A percentile compares a stretch with the other conserved stretches of the same genome.
phyloP scores from a whole-genome alignment of 2,888 invertebrate species.

The Tiliacea aurago region DNA sequence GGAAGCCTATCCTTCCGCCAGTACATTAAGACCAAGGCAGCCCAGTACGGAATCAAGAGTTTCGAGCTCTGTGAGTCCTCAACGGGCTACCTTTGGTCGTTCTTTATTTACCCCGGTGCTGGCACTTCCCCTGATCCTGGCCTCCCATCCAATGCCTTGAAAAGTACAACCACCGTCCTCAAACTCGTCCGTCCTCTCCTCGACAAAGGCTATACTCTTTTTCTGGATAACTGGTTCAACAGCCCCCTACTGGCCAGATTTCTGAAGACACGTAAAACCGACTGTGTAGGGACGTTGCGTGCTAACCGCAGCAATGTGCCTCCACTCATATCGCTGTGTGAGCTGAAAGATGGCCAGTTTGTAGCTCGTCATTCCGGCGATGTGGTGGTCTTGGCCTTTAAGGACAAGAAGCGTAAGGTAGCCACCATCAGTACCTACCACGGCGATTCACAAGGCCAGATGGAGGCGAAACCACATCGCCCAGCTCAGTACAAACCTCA shows the following conservation, averaged over 20 bases:
- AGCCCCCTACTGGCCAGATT: conserved; percentile 9
- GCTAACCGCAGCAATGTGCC: neutral
- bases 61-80: conserved; percentile 12
- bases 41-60: neutral
- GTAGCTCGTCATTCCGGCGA: conserved; percentile 9
- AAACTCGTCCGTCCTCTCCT: conserved; percentile 6
- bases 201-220: conserved; percentile 7
- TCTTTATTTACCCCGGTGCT: neutral
- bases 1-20: neutral
- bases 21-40: neutral
- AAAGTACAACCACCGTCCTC: conserved; percentile 1
- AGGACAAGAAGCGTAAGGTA: conserved; percentile 3
- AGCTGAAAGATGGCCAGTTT: conserved; percentile 9
- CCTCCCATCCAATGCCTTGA: neutral
- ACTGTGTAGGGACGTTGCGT: conserved; percentile 8
- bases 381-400: conserved; percentile 8
- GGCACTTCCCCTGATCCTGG: neutral
- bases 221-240: neutral
- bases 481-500: neutral
- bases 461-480: neutral
- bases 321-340: conserved; percentile 2
- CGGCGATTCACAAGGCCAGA: conserved; percentile 8
- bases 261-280: conserved; percentile 1
- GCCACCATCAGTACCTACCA: conserved; percentile 15
- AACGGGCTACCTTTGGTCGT: conserved; percentile 19